Evolutionary conservation across 1,140 invertebrate species (phyloP), one percentile per base, ranked within the genome.

Genomic region (Cataglyphis hispanica): DNA sequence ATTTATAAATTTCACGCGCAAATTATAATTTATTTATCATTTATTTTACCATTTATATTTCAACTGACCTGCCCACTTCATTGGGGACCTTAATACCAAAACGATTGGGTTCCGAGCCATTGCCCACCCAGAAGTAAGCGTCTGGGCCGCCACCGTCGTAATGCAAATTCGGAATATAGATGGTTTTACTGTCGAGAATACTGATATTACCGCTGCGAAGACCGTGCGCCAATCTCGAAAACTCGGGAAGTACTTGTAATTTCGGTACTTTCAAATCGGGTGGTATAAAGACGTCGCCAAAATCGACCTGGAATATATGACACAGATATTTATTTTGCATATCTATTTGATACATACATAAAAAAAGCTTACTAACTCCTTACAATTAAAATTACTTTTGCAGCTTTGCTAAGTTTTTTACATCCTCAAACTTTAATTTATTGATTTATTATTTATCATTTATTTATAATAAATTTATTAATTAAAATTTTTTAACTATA

Each of bases 81-180:
- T 98, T 98, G 1, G 98, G 97, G 0, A 99, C 98, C 95, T 98
- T 99, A 86, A 97, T 97, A 22, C 98, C 98, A 92, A 97, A 97
- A n/a, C 97, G 95, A 91, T 96, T 97, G 0, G 98, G 98, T 91
- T 98, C 97, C 0, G 96, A 95, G 0, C 98, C 98, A 90, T 97
- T 98, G 7, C 98, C 98, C 6, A 98, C 98, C 98, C 98, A 98
- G 93, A 99, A 99, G 93, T 98, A 99, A 6, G 98, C 98, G 92
- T 98, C 98, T 1, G 98, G 97, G 0, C 97, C 98, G 13, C 97
- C 97, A 8, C 98, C 98, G 91, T 99, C 98, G 91, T 99, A 99
- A 92, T 98, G 98, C 63, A 99, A 95, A 95, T 99, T 98, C 4
- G 98, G 98, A 87, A 99, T 99, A 93, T 98, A 98, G 92, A 99